These are phyloP conservation scores for Gnatocerus cornutus DNA, from an alignment of 2,888 invertebrate species.

Conservation along the genomic window DNA sequence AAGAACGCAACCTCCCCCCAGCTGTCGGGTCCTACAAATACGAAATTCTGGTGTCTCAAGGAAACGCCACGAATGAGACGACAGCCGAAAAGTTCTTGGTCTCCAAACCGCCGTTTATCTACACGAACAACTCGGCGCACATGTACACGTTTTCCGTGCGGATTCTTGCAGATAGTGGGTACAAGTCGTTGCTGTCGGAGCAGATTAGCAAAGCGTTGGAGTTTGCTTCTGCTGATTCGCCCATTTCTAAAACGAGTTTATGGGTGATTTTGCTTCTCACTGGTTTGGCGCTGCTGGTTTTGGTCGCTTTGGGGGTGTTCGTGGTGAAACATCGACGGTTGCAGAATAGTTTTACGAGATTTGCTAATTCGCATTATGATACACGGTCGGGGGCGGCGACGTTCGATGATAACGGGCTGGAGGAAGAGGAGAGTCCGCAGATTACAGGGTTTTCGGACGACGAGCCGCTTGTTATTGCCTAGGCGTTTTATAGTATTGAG, in stretches of 20 bases:
- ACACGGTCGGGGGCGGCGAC: slow-evolving; percentile 90
- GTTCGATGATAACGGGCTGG: slow-evolving; percentile 83
- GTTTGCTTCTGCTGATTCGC: slow-evolving; percentile 43
- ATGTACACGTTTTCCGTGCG: slow-evolving; percentile 80
- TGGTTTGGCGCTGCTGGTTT: slow-evolving; percentile 71
- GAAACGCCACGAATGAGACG: slow-evolving; percentile 72
- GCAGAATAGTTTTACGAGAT: slow-evolving; percentile 85
- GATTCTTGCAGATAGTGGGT: slow-evolving; percentile 76
- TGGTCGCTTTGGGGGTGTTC: slow-evolving; percentile 76
- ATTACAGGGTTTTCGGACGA: slow-evolving; percentile 95
- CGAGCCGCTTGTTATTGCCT: slow-evolving; percentile 94
- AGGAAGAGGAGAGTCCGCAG: slow-evolving; percentile 90
- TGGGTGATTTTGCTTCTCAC: slow-evolving; percentile 71
- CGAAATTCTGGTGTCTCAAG: slow-evolving; percentile 79
- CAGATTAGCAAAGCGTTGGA: slow-evolving; percentile 66
- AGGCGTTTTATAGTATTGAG: slow-evolving; percentile 63
- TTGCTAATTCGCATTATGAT: slow-evolving; percentile 90
- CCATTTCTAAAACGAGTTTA: slow-evolving; percentile 72
- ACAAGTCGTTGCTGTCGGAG: slow-evolving; percentile 78
- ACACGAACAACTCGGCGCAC: slow-evolving; percentile 72
- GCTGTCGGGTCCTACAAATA: slow-evolving; percentile 72
- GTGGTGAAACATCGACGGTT: slow-evolving; percentile 81
- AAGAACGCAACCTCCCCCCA: slow-evolving; percentile 70
- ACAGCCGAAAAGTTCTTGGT: slow-evolving; percentile 71
- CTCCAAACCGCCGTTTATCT: slow-evolving; percentile 75